These are phyloP conservation scores for Blastomussa wellsi DNA, from an alignment of 92 coral and sea anemone species.

Conservation along the genomic window DNA sequence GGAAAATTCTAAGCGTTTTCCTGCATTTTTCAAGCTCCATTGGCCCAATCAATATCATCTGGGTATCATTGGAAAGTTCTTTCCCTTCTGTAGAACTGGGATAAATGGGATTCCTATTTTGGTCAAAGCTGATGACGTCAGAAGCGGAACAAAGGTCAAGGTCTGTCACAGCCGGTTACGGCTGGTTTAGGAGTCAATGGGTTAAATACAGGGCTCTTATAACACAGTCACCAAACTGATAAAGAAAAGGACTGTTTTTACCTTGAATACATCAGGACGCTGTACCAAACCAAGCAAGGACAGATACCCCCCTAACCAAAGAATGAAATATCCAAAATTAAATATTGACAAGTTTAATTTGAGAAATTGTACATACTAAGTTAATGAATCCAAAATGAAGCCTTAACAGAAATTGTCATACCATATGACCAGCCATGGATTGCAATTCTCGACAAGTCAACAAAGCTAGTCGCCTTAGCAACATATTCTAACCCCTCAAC, in stretches of 20 bases:
- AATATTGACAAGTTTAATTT: neutral
- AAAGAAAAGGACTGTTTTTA: constrained; percentile 1
- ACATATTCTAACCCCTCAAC: constrained; percentile 91
- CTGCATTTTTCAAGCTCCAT: no score
- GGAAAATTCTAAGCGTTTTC: no score
- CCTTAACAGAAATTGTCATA: constrained; percentile 29
- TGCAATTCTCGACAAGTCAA: constrained; percentile 91
- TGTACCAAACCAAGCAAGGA: constrained; percentile 88
- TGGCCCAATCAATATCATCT: no score
- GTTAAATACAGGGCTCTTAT: no score
- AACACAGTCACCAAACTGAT: neutral
- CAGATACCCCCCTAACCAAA: constrained; percentile 77
- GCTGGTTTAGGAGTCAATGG: no score
- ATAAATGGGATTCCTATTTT: no score
- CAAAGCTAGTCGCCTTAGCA: constrained; percentile 74
- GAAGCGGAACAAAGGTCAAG: no score
- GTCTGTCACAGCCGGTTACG: no score
- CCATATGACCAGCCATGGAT: constrained; percentile 99
- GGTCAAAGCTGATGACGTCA: no score
- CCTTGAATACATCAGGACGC: constrained; percentile 91
- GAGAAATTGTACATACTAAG: no score
- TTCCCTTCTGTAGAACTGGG: no score
- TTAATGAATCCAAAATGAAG: neutral
- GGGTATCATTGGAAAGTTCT: no score
- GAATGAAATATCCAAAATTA: neutral